Evolutionary conservation across 2,113 vertebrate species (phyloP), one percentile per base, ranked within the genome.

Genomic region (Tympanuchus pallidicinctus): DNA sequence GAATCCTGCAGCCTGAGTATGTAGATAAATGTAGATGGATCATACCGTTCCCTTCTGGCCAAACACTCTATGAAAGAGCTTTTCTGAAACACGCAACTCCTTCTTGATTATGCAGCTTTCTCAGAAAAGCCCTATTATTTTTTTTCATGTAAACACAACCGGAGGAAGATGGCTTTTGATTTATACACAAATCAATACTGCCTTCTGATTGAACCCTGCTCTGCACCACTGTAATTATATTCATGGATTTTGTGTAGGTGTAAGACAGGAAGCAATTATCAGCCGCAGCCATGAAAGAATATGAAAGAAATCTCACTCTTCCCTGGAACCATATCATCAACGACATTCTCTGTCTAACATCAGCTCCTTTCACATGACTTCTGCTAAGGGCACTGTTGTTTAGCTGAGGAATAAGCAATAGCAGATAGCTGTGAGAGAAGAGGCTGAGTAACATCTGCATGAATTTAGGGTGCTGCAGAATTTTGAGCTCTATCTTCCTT

Each of bases 181-280:
- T 96, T 93, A 93, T 74, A 87, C 87, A 65, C 56, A 93, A 96
- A 97, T 95, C 97, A 96, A 85, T 95, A 95, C 85, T 96, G 80
- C 94, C 72, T 96, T 92, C 89, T 93, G 94, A 95, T 65, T 96
- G 96, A 97, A 94, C 88, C 90, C 50, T 84, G 78, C n/a, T 12
- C 91, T 80, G 19, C 2, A 2, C 78, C 56, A 38, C 84, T 95
- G 74, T 96, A 97, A 97, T 97, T 97, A 96, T 57, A 96, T 96
- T 97, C 95, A 91, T 96, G 96, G 91, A 92, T 96, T 97, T 94
- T 96, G 92, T 95, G 96, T 97, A 97, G 97, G 96, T 97, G 97
- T 97, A 94, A 97, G 95, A 96, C 93, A 95, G 96, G 94, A 97
- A 97, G 96, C 96, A 97, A 97, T 97, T 96, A 96, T 87, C 85